Evolutionary conservation across 2,797 vertebrate genomes (phyloP), one percentile per base, ranked within the genome.

Genomic region (Poeciliopsis paucimaculata): DNA sequence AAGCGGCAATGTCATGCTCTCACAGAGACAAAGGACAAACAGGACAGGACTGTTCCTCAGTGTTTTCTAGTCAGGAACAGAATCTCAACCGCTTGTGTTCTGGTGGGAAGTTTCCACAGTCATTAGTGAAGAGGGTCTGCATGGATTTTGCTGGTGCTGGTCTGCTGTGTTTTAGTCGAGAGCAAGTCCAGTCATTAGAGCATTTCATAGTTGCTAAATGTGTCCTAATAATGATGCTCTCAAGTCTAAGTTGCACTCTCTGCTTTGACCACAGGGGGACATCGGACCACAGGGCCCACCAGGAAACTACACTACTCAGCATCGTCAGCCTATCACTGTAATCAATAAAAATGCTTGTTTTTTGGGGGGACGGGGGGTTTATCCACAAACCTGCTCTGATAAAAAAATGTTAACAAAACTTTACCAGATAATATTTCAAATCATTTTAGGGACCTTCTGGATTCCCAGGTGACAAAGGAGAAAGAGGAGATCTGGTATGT

Each of bases 401-500:
- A 11, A 11, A 43, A 43, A 41, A 20, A 60, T 74, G 23, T 71
- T 26, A 72, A 73, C 10, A 72, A 45, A 23, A 5, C 34, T 13
- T 80, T 6, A 5, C 57, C 23, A 66, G 28, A 51, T 72, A 28
- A 10, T 46, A 46, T 72, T 46, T 36, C 11, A 0, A 34, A 60
- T 62, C 10, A 13, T 83, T 84, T 77, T 85, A 99, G 98, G 98
- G 97, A 36, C 34, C 5, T 31, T 0, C 0, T 41, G 98, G 97
- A 47, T 84, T 88, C 0, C 96, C 94, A 80, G 98, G 98, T 28
- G 68, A 84, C 0, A 90, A 88, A 83, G 98, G 98, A 82, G 95
- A 96, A 62, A 76, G 0, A 7, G 98, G 98, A 89, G 49, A 94
- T 73, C 15, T 1, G 70, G 98, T 98, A 94, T 91, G 96, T 95